A percentile compares a stretch with the other conserved stretches of the same genome.
Conservation (phyloP, 1,140 invertebrate species). For the Atta texana region DNA sequence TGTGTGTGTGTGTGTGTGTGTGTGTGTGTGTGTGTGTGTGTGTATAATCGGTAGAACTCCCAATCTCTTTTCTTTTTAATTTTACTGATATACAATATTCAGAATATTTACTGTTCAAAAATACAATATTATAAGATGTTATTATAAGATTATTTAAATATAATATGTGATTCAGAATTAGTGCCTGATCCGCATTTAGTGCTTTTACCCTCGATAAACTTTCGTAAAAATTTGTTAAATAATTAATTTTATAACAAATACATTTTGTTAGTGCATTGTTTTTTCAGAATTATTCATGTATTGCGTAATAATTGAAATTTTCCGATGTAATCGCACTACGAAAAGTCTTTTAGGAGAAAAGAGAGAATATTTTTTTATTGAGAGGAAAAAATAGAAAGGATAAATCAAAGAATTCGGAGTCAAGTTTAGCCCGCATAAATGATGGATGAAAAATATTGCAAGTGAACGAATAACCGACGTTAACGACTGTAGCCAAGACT, state of each 20-base stretch:
- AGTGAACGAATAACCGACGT: slow-evolving; percentile 44
- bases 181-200: too few species aligned
- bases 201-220: background rate
- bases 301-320: background rate
- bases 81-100: background rate
- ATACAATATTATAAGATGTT: background rate
- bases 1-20: too few species aligned
- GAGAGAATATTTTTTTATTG: background rate
- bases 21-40: too few species aligned
- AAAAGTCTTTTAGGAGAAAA: background rate
- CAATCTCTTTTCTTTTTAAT: background rate
- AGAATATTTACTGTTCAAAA: background rate
- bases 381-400: too few species aligned
- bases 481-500: slow-evolving; percentile 62
- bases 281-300: background rate
- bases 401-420: slow-evolving; percentile 33
- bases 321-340: background rate
- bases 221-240: background rate
- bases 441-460: slow-evolving; percentile 41
- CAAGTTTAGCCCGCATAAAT: slow-evolving; percentile 38
- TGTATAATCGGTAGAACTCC: background rate
- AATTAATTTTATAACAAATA: background rate
- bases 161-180: too few species aligned
- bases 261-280: background rate
- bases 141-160: too few species aligned